Percentiles rank a stretch among this genome's conserved stretches.
Evolutionary conservation across 2,888 invertebrate genomes (phyloP).

Genomic region (Tipula vernalis): DNA sequence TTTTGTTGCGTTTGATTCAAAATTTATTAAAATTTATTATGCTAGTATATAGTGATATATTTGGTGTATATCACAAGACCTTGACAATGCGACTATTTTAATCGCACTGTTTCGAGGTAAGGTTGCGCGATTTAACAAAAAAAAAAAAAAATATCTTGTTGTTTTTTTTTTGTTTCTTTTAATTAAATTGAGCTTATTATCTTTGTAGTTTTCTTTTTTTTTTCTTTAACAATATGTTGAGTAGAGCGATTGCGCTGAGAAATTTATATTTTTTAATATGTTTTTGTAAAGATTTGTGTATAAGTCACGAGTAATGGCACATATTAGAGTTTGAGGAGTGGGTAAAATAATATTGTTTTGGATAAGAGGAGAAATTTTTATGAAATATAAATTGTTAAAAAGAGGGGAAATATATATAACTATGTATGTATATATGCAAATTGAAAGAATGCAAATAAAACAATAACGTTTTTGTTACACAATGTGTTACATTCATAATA

Average conservation of each 20-base stretch:
- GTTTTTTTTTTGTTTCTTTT: not conserved
- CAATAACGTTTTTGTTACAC: not conserved
- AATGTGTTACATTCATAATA: not conserved
- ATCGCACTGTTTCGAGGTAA: conserved; percentile 7
- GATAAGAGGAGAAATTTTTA: not conserved
- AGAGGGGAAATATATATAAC: not conserved
- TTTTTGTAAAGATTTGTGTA: not conserved
- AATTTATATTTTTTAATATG: not conserved
- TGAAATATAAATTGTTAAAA: not conserved
- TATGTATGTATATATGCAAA: not conserved
- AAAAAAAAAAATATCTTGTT: not conserved
- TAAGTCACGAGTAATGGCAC: not conserved
- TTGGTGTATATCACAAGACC: conserved; percentile 9
- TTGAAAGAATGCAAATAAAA: not conserved
- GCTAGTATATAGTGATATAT: not conserved
- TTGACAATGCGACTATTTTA: conserved; percentile 12
- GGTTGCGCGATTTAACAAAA: not conserved
- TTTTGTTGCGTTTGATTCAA: not conserved
- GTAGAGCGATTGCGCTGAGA: not conserved
- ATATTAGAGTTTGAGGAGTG: not conserved
- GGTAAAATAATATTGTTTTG: not conserved
- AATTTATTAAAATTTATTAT: not conserved
- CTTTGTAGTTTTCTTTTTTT: not conserved
- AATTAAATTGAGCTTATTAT: not conserved
- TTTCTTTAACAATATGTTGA: not conserved